Conservation (phyloP, 2,888 invertebrate genomes). For the Listrodromus nycthemerus region DNA sequence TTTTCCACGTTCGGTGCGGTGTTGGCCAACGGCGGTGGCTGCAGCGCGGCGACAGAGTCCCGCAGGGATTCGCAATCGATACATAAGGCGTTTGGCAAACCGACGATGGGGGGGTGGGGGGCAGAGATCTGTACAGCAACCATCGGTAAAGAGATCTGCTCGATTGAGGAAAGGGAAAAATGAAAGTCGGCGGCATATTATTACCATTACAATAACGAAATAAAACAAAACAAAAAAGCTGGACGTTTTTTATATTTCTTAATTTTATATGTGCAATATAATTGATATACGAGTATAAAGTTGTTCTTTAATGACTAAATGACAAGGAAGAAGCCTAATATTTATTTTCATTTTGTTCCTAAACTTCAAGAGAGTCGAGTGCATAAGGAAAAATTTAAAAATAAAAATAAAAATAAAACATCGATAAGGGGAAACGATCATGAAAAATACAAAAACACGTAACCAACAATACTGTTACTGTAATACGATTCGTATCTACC, state of each 20-base stretch:
- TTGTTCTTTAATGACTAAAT: conserved; percentile 73
- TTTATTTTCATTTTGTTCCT: conserved; percentile 83
- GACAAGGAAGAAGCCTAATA: conserved; percentile 75
- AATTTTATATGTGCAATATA: conserved; percentile 82
- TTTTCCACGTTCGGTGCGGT: background rate
- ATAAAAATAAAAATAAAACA: conserved; percentile 65
- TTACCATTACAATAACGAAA: conserved; percentile 68
- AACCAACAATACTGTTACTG: conserved; percentile 73
- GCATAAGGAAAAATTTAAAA: conserved; percentile 56
- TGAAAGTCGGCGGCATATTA: conserved; percentile 34
- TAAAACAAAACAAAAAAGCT: conserved; percentile 57
- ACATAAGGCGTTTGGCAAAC: background rate
- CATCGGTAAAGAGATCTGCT: conserved; percentile 44
- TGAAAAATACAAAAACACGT: conserved; percentile 69
- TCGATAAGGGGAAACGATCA: conserved; percentile 21
- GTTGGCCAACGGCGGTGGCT: background rate
- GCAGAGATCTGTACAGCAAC: conserved; percentile 9
- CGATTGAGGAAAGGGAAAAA: conserved; percentile 43
- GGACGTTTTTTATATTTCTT: conserved; percentile 82
- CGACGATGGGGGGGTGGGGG: background rate
- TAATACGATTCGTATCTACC: conserved; percentile 70
- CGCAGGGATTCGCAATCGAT: background rate
- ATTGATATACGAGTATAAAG: conserved; percentile 76
- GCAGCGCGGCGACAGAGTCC: background rate
- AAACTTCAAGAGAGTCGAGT: conserved; percentile 74